phyloP scores from a whole-genome alignment of 2,113 vertebrate species.

The Phocoena sinus region DNA sequence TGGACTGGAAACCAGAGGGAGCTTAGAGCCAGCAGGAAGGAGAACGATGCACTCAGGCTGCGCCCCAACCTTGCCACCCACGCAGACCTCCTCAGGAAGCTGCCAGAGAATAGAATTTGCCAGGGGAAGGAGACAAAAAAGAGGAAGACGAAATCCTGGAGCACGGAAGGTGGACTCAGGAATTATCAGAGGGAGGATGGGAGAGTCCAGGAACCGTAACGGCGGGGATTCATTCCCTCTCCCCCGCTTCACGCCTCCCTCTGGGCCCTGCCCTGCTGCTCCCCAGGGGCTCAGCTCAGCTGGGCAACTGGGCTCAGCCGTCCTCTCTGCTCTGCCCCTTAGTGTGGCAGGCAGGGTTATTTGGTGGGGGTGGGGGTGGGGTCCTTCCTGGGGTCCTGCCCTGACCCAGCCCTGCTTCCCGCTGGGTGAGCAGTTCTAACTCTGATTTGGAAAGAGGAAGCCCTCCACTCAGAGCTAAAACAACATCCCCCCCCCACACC shows the following conservation, averaged over 20 bases:
- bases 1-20: background rate
- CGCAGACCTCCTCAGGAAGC: background rate
- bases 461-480: background rate
- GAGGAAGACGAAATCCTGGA: background rate
- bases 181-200: accelerated
- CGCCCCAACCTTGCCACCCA: background rate
- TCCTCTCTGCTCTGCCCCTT: background rate
- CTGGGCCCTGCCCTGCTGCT: background rate
- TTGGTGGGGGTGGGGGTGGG: background rate
- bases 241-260: background rate
- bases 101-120: background rate
- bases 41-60: background rate
- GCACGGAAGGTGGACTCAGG: too few relatives aligned
- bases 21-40: accelerated
- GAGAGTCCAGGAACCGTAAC: accelerated
- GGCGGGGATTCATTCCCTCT: accelerated
- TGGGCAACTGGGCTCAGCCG: accelerated
- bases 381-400: background rate
- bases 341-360: background rate
- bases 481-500: background rate
- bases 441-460: background rate
- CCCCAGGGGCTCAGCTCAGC: background rate
- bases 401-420: background rate
- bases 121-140: background rate
- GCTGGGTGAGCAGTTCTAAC: background rate